Evolutionary conservation across 2,888 invertebrate species (phyloP).

Genomic region (Augiades crinisus): DNA sequence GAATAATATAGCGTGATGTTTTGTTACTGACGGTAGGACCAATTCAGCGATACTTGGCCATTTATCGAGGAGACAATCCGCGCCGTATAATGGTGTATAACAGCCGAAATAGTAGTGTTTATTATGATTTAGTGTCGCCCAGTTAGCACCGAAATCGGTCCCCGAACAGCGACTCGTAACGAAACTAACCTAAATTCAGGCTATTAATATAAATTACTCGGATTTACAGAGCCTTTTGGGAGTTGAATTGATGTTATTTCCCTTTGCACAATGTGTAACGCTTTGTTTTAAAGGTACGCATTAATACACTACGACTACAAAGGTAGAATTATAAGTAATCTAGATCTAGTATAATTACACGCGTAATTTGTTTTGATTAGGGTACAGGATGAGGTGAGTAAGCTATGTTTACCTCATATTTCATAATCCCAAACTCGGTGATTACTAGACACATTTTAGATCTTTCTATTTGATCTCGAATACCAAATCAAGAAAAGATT

Average conservation of each 20-base stretch:
- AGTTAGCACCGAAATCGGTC: constrained; percentile 61
- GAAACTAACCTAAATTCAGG: constrained; percentile 67
- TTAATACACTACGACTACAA: too few species aligned
- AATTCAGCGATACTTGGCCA: neutral
- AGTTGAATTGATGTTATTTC: constrained; percentile 65
- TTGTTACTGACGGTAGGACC: too few species aligned
- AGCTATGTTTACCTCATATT: too few species aligned
- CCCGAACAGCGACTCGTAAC: constrained; percentile 59
- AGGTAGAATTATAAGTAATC: too few species aligned
- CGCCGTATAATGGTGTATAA: constrained; percentile 13
- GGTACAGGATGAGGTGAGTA: too few species aligned
- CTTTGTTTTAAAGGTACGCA: constrained; percentile 38
- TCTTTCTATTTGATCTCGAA: too few species aligned
- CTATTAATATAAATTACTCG: constrained; percentile 78
- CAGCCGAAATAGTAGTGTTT: constrained; percentile 37
- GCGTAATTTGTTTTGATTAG: too few species aligned
- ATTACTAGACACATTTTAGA: too few species aligned
- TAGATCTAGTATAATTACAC: too few species aligned
- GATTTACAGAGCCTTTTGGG: constrained; percentile 71
- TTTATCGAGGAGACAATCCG: constrained; percentile 11
- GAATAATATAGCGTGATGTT: too few species aligned
- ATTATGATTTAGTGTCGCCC: constrained; percentile 59
- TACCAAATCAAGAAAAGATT: too few species aligned
- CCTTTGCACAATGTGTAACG: constrained; percentile 50
- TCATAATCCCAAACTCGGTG: too few species aligned